Evolutionary conservation across 1,140 invertebrate genomes (phyloP), one percentile per base, ranked within the genome.

Genomic region (Rhizoglyphus robini): DNA sequence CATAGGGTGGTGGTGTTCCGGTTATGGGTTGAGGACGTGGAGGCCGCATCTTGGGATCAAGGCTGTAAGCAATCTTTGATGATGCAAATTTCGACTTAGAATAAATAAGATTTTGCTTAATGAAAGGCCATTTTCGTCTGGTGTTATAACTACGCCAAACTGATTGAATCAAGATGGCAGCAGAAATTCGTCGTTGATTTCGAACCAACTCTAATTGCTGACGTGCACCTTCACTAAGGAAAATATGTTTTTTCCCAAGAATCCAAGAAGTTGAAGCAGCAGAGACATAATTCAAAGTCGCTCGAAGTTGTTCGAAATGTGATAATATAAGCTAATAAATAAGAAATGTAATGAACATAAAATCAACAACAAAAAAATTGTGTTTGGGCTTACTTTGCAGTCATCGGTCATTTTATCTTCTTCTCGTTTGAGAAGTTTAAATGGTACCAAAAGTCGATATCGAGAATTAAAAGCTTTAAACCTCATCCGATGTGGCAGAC

Each of bases 401-500:
- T 90, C 87, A 70, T 89, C 87, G 13, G 84, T 80, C 0, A 84
- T 83, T 73, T 87, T 86, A 62, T 90, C 87, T 71, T 90, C 88
- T n/a, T 80, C 81, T 5, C 87, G 78, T 20, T 84, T 79, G 15
- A 90, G 73, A 67, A 84, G 81, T 51, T 83, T 81, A 73, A 87
- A 88, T 32, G 86, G 85, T 4, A 86, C 88, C 36, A 94, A 78
- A 68, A 89, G 79, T 66, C 86, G 81, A 75, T 95, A 95, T 27
- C 90, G 81, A 1, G 83, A 79, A 74, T 88, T 88, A 76, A 96
- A 96, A n/a, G 88, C 88, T 75, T 90, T 91, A 75, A 93, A 95
- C 30, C 90, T 81, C 88, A 95, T 93, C 68, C 92, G 81, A 76
- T 96, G 91, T 4, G 91, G 90, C 75, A 89, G 92, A 11, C 90